Percentiles rank a stretch among this genome's conserved stretches.
Evolutionary conservation across 2,888 invertebrate species (phyloP).

Genomic region (Cristatella mucedo): DNA sequence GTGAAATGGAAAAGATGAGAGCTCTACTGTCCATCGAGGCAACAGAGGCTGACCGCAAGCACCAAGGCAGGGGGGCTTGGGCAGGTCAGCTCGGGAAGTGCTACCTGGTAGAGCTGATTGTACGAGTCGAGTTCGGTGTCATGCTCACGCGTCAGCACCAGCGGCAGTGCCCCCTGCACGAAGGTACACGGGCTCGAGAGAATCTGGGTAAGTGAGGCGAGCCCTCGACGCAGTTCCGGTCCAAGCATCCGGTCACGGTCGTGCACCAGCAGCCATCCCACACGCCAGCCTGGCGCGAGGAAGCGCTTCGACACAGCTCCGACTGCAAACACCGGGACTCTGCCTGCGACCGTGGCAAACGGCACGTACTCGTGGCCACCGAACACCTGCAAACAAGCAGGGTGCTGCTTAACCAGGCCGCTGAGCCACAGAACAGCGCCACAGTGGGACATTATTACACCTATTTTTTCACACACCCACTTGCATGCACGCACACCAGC

Average conservation of each 20-base stretch:
- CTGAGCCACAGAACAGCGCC: no score
- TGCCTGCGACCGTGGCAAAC: constrained; percentile 63
- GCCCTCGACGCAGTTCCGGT: constrained; percentile 38
- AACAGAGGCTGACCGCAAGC: no score
- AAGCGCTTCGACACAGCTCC: constrained; percentile 44
- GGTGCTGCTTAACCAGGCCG: no score
- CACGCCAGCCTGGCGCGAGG: constrained; percentile 88
- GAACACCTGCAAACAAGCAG: constrained; percentile 51
- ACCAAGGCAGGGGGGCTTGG: no score
- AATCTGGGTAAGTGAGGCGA: constrained; percentile 56
- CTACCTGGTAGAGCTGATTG: background rate
- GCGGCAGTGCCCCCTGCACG: constrained; percentile 73
- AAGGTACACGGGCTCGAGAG: constrained; percentile 81
- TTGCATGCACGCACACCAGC: no score
- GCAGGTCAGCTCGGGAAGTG: no score
- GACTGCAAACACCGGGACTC: constrained; percentile 50
- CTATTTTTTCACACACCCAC: no score
- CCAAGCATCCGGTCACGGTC: constrained; percentile 55
- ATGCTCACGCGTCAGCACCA: constrained; percentile 50
- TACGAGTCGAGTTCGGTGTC: background rate
- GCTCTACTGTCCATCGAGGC: no score
- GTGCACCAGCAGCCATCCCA: constrained; percentile 89
- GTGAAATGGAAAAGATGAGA: no score
- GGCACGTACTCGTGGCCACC: constrained; percentile 62
- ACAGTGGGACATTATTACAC: no score